Base-by-base conservation (phyloP, 1,140 invertebrate species). In the Apolygus lucorum region DNA sequence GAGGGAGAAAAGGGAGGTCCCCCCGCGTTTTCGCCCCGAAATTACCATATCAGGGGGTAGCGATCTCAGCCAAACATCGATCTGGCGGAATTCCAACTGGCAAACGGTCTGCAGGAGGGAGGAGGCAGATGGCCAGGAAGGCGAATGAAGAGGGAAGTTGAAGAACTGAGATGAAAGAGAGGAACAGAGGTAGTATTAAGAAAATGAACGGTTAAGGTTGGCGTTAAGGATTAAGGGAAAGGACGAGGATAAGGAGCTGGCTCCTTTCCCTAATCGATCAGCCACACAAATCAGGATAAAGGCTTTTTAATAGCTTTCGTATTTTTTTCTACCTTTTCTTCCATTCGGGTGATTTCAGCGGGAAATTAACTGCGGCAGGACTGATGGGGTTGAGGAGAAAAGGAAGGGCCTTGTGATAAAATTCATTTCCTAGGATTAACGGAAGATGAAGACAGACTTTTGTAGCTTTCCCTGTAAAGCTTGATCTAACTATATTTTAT, bases 231-330 rank as follows among this genome's bases (percentile, higher is more conserved):
- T n/a, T n/a, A n/a, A n/a, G n/a, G n/a, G 34, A 8, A 8, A 8
- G 34, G 4, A 8, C 34, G 34, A 42, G 34, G 34, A 42, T 59
- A 59, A 59, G 54, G 54, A 59, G 54, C 54, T 59, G 54, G 54
- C 54, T 59, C 54, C 54, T 59, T 59, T 17, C 54, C 54, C 22
- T 59, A 59, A 59, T 59, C 54, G 54, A 59, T 59, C 22, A 24
- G 11, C 2, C 54, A 11, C 13, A 24, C 54, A 59, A 59, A 59
- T 59, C 54, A 59, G 54, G 54, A 59, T 59, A 59, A 59, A 59
- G 54, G 54, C 54, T 24, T 24, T 59, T 59, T 59, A 59, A 59
- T 59, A 59, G 54, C 54, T 24, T 42, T 42, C 34, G 34, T n/a
- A n/a, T n/a, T n/a, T n/a, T n/a, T n/a, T n/a, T 17, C 34, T 11